These are phyloP conservation scores for Taphrorychus bicolor DNA, from an alignment of 2,888 invertebrate genomes.

Conservation along the genomic window DNA sequence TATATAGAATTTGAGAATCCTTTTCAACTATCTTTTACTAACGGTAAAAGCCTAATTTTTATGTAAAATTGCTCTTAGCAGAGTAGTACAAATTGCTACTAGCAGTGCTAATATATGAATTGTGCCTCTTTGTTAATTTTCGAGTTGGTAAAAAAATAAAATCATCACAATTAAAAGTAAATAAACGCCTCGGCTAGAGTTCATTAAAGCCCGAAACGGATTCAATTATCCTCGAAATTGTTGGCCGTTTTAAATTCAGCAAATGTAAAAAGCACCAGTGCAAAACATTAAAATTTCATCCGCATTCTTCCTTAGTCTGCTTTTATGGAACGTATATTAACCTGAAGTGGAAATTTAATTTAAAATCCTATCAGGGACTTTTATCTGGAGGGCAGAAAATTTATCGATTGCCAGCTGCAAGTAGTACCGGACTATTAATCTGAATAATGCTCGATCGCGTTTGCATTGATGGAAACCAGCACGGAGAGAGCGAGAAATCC, in stretches of 20 bases:
- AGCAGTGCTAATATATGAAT: no score
- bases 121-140: background rate
- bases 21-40: no score
- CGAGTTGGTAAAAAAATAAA: background rate
- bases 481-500: no score
- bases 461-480: background rate
- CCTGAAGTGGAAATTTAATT: slow-evolving; percentile 4
- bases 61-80: no score
- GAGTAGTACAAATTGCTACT: no score
- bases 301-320: background rate
- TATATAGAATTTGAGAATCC: no score
- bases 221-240: background rate
- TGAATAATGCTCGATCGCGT: background rate
- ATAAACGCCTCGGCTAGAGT: background rate
- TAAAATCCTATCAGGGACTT: background rate
- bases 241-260: background rate
- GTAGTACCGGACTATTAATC: background rate
- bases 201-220: background rate
- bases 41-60: no score
- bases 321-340: slow-evolving; percentile 3
- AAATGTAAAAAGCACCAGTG: background rate
- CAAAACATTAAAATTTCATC: slow-evolving; percentile 3
- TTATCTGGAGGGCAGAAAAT: background rate
- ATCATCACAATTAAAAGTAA: background rate
- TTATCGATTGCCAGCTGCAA: background rate